Evolutionary conservation across 2,888 invertebrate species (phyloP).

Genomic region (Agapostemon virescens): DNA sequence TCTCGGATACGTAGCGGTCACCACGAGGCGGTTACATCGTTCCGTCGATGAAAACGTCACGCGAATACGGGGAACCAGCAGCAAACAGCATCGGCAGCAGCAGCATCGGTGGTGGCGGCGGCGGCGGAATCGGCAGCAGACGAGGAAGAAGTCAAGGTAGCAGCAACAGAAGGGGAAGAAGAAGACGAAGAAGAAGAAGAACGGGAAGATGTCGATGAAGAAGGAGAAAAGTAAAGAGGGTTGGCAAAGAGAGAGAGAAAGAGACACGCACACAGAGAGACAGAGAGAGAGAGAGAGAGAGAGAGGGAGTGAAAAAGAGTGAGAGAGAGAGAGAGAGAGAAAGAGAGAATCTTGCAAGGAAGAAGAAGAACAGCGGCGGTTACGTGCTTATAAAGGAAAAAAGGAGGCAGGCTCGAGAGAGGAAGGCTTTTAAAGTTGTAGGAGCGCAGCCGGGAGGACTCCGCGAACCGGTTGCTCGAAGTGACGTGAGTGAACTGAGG

Average conservation of each 20-base stretch:
- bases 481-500: conserved; percentile 80
- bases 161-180: not conserved
- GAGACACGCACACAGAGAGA: no score
- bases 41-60: conserved; percentile 48
- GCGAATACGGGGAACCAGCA: conserved; percentile 28
- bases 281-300: not conserved
- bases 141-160: conserved; percentile 3
- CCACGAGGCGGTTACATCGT: conserved; percentile 36
- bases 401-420: conserved; percentile 40
- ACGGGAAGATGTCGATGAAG: not conserved
- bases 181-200: conserved; percentile 11
- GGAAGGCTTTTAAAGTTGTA: conserved; percentile 66
- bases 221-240: conserved; percentile 15
- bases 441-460: conserved; percentile 63
- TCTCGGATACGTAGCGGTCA: conserved; percentile 26
- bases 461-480: conserved; percentile 79
- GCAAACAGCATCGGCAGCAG: not conserved
- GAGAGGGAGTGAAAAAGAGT: not conserved
- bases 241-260: not conserved
- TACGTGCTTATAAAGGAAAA: conserved; percentile 48
- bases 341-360: not conserved
- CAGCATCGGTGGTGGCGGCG: not conserved
- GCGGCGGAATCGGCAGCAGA: conserved; percentile 1
- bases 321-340: not conserved
- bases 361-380: conserved; percentile 47